Evolutionary conservation across 2,113 vertebrate genomes (phyloP).

Genomic region (Antigone vipio): DNA sequence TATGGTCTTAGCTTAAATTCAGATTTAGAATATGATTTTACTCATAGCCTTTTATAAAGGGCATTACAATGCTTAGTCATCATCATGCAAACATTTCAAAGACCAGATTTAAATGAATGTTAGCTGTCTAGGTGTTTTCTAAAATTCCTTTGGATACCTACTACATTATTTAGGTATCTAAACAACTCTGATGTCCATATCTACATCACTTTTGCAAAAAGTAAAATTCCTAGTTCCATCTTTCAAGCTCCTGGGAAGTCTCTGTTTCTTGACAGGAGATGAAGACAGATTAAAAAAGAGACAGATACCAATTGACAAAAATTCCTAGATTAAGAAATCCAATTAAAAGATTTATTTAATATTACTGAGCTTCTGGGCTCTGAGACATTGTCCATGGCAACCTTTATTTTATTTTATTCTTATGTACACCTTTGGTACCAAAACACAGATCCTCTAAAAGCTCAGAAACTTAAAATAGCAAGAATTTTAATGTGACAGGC

Average conservation of each 20-base stretch:
- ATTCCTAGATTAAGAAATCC: not conserved
- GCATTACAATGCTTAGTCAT: too few species aligned
- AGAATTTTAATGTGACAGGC: not conserved
- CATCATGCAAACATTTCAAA: not conserved
- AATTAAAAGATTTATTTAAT: not conserved
- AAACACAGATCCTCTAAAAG: not conserved
- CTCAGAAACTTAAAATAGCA: not conserved
- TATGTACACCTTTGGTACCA: not conserved
- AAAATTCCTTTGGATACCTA: not conserved
- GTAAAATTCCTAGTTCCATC: not conserved
- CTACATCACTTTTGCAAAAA: not conserved
- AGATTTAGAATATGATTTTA: not conserved
- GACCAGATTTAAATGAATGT: not conserved
- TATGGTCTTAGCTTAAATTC: not conserved
- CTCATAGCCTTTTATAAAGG: not conserved
- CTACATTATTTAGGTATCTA: not conserved
- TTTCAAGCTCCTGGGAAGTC: not conserved
- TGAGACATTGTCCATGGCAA: not conserved
- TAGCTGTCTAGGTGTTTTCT: not conserved
- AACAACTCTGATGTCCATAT: not conserved
- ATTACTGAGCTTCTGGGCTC: not conserved
- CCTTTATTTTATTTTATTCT: not conserved
- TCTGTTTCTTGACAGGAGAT: not conserved
- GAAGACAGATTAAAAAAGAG: not conserved
- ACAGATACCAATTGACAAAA: not conserved